Evolutionary conservation across 2,888 invertebrate species (phyloP), one percentile per base, ranked within the genome.

Genomic region (Caenorhabditis sp.): DNA sequence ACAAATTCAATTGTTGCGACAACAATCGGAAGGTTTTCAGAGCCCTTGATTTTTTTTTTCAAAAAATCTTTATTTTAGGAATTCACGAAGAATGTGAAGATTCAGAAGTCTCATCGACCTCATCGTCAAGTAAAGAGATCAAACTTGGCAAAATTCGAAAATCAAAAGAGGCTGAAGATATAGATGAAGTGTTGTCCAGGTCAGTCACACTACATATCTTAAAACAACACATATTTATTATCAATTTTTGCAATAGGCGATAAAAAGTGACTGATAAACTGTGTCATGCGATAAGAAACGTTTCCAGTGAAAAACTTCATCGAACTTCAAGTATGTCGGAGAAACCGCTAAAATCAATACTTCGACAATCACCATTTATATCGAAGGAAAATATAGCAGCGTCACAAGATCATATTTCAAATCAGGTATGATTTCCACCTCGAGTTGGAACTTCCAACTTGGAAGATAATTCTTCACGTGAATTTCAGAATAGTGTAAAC

Each of bases 131-230:
- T n/a, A n/a, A n/a, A 23, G 21, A 10, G 17, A 8, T 36, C 23
- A 24, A 53, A 53, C 2, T 2, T 5, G 24, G 6, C 53, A 24
- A 23, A 23, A 62, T 23, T 66, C 66, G 10, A 53, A 72, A 72
- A 51, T 72, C 72, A 5, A 62, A 61, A 61, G 72, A 72, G 67
- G 72, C 72, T 24, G 72, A 72, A 49, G 72, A 72, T 58, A 66
- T 21, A 17, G 37, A 51, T 58, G 61, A 62, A 54, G 21, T n/a
- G n/a, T n/a, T n/a, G n/a, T n/a, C n/a, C n/a, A n/a, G n/a, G n/a
- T n/a, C n/a, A n/a, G n/a, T n/a, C n/a, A n/a, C n/a, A n/a, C n/a
- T n/a, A n/a, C n/a, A n/a, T n/a, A n/a, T n/a, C n/a, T n/a, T n/a
- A n/a, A n/a, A n/a, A n/a, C n/a, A n/a, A n/a, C n/a, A n/a, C n/a